Base-by-base conservation (phyloP, 2,888 invertebrate species). In the Erebia aethiops region DNA sequence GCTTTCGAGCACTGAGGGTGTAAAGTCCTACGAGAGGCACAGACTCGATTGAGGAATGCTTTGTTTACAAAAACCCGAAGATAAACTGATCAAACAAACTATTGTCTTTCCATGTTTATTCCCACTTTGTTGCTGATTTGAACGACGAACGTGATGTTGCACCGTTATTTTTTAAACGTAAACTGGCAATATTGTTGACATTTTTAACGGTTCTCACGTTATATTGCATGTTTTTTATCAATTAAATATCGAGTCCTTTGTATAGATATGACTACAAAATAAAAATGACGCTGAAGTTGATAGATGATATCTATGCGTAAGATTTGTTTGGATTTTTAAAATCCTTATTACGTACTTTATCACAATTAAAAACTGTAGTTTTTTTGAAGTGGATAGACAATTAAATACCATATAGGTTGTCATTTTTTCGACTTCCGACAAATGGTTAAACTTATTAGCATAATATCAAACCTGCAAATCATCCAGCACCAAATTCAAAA, bases 401-500 rank as follows among this genome's bases (percentile, higher is more conserved):
- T 46, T 13, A 46, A 46, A 46, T 11, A 11, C 46, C 13, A 46
- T 46, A 2, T 3, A 46, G 46, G 11, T 7, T 35, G 35, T 7
- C 35, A 1, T 5, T 35, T 35, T 7, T 35, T 35, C 35, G 35
- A 35, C 35, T 35, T 35, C 35, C 2, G 1, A 35, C 35, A 35
- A 51, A 51, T 46, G 0, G 2, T 2, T 46, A 46, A 46, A 1
- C 4, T 26, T 26, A 26, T 26, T 4, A 21, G 21, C 26, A 51
- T 41, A 2, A n/a, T 51, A 56, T 84, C 84, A 74, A 81, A 93
- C 92, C 92, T 91, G 82, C 67, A 94, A 76, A 70, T 91, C 87
- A 46, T 88, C 85, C 68, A 86, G 72, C 26, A 91, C 79, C 66
- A 90, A 75, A 71, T 85, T 77, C 62, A 95, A 81, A 43, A 95